phyloP scores from a whole-genome alignment of 2,888 invertebrate genomes.

The Catocala fraxini region DNA sequence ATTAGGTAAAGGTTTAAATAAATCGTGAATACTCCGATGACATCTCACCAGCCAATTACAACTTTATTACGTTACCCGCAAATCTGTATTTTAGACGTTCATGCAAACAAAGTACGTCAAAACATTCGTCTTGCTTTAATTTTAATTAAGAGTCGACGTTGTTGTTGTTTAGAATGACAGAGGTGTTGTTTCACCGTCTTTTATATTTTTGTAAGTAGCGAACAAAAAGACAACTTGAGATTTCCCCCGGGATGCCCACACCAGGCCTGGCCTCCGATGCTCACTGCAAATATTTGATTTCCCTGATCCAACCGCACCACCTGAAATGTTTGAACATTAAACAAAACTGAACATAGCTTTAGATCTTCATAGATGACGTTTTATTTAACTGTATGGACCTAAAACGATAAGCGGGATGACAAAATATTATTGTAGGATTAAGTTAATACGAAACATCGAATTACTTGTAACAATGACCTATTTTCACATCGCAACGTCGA shows the following conservation, averaged over 20 bases:
- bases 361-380: constrained; percentile 17
- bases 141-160: constrained; percentile 37
- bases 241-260: constrained; percentile 59
- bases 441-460: constrained; percentile 31
- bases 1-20: constrained; percentile 14
- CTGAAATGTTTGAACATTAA: constrained; percentile 19
- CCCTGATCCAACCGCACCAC: constrained; percentile 33
- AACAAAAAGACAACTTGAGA: constrained; percentile 55
- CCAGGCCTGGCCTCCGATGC: constrained; percentile 36
- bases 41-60: constrained; percentile 12
- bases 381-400: constrained; percentile 22
- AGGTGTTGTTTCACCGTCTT: constrained; percentile 40
- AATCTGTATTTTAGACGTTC: constrained; percentile 12
- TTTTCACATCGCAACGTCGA: constrained; percentile 49
- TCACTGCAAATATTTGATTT: constrained; percentile 58
- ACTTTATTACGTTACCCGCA: constrained; percentile 18
- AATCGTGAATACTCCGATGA: constrained; percentile 18
- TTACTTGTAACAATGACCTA: constrained; percentile 56
- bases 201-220: constrained; percentile 45
- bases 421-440: constrained; percentile 25
- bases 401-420: constrained; percentile 28
- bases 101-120: constrained; percentile 26
- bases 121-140: constrained; percentile 29
- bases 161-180: constrained; percentile 29
- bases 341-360: constrained; percentile 26